phyloP scores from a whole-genome alignment of 1,140 invertebrate species.

The Orius insidiosus region DNA sequence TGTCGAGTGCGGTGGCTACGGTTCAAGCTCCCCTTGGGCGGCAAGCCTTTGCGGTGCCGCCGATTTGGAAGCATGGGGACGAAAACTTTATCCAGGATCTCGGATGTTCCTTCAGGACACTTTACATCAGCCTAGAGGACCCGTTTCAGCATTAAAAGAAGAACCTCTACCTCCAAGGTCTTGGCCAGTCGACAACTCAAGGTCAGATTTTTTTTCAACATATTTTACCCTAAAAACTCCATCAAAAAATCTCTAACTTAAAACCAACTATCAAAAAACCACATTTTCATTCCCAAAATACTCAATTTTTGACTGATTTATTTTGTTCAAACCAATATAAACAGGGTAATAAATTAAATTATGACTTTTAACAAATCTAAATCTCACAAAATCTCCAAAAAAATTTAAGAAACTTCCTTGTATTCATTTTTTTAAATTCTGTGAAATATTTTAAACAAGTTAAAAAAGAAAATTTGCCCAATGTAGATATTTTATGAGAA shows the following conservation, averaged over 20 bases:
- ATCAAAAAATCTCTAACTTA: not conserved
- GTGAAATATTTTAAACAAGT: too few species aligned
- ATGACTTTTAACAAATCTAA: too few species aligned
- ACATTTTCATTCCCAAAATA: too few species aligned
- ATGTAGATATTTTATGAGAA: too few species aligned
- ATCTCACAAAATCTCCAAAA: too few species aligned
- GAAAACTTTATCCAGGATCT: conserved; percentile 49
- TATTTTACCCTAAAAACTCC: conserved; percentile 17
- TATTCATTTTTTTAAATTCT: too few species aligned
- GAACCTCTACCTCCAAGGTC: conserved; percentile 55
- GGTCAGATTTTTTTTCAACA: conserved; percentile 18
- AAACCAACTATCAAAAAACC: not conserved
- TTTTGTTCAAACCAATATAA: too few species aligned
- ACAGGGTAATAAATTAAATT: too few species aligned
- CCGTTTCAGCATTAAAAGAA: conserved; percentile 62
- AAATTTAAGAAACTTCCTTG: too few species aligned
- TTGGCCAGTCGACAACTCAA: conserved; percentile 44
- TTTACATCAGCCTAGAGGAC: conserved; percentile 53
- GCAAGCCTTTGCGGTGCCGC: conserved; percentile 33
- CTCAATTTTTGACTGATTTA: too few species aligned
- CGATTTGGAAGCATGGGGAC: conserved; percentile 44
- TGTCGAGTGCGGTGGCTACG: conserved; percentile 20
- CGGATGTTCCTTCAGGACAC: conserved; percentile 55
- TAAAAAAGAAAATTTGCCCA: too few species aligned
- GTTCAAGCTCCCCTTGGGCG: conserved; percentile 18